Base-by-base conservation (phyloP, 2,113 vertebrate species). In the Embiotoca jacksoni region DNA sequence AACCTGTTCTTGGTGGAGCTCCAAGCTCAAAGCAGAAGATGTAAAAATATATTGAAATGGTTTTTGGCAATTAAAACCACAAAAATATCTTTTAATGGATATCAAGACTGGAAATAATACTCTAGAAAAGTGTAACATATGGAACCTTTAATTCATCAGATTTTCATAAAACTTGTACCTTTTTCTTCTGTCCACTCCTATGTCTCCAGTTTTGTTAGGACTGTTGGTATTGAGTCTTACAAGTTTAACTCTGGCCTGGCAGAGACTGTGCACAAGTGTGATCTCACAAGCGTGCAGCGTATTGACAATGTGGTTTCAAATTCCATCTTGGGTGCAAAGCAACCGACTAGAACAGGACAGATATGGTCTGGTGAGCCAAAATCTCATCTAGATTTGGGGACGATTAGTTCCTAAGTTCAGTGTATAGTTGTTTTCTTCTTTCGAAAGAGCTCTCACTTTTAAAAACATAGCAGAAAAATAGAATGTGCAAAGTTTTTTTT, bases 271-370 rank as follows among this genome's bases (percentile, higher is more conserved):
- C 65, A 69, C 57, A 87, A 73, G 73, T 81, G 83, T 65, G 76
- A 70, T 86, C 68, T 63, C 0, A 32, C 54, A 82, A 37, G 60
- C 35, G 5, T 82, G 74, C 15, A 46, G 71, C 50, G 50, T 86
- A 81, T 82, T 78, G 78, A 77, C 82, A 88, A 77, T 33, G 70
- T 68, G 81, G 63, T 77, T 78, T 83, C 73, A 80, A 70, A 86
- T 89, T 86, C 76, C 72, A 77, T 83, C 60, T 88, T 41, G 47
- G 70, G 41, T 50, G 55, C 39, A 70, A 84, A 79, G 64, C 79
- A 82, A n/a, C 69, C 60, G 73, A 47, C 82, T 81, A 76, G 67
- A 89, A 80, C 55, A 75, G 7, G 59, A 80, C 61, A 73, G 79
- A 83, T 41, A 66, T 65, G 79, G 58, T 88, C 73, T 46, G 39